Evolutionary conservation across 1,140 invertebrate species (phyloP).

Genomic region (Homarus americanus): DNA sequence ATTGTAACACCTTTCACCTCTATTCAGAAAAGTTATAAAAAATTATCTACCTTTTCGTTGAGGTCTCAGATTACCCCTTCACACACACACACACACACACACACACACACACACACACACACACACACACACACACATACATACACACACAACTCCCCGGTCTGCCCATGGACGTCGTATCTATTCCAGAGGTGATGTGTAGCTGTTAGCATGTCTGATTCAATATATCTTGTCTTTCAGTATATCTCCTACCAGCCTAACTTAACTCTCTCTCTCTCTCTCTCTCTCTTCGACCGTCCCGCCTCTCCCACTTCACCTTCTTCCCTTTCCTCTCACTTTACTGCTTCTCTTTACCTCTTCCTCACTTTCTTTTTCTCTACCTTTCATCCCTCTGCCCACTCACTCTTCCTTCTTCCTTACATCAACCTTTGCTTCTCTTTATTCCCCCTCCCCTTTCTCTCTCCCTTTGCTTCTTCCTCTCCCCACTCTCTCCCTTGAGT

Average conservation of each 20-base stretch:
- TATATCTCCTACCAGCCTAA: neutral
- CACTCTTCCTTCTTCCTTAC: too few species aligned
- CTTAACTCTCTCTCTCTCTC: constrained; percentile 24
- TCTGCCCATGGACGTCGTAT: neutral
- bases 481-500: too few species aligned
- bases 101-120: neutral
- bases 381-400: too few species aligned
- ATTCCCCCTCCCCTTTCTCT: too few species aligned
- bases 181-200: neutral
- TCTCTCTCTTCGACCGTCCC: neutral
- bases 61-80: too few species aligned
- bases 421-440: too few species aligned
- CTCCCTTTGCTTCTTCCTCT: too few species aligned
- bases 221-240: constrained; percentile 10
- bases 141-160: neutral
- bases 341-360: too few species aligned
- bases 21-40: too few species aligned
- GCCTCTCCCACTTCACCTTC: neutral
- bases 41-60: too few species aligned
- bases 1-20: too few species aligned
- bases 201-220: neutral
- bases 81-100: neutral
- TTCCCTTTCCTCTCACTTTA: constrained; percentile 7
- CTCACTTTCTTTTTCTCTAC: too few species aligned
- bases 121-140: neutral